A percentile compares a stretch with the other conserved stretches of the same genome.
These are phyloP conservation scores for Oppia nitens DNA, from an alignment of 1,140 invertebrate species.

Conservation along the genomic window DNA sequence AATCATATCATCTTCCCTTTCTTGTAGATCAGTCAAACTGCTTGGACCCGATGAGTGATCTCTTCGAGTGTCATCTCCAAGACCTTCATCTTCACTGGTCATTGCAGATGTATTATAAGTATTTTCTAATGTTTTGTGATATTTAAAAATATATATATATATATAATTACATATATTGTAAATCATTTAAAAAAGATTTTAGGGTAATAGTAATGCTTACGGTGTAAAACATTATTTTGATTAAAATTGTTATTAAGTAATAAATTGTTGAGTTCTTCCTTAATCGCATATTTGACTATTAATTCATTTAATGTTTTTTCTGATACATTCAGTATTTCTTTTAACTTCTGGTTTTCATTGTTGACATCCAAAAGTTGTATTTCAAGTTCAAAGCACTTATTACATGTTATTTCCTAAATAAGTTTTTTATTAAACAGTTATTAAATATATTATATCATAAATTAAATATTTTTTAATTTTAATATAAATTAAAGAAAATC, in stretches of 20 bases:
- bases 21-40: constrained; percentile 17
- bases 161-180: no score
- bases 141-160: no score
- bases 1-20: background rate
- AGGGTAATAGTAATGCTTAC: no score
- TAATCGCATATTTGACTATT: background rate
- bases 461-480: no score
- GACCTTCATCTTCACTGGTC: constrained; percentile 21
- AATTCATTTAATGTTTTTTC: background rate
- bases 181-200: no score
- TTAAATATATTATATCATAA: no score
- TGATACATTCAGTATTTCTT: background rate
- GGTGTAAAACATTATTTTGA: background rate
- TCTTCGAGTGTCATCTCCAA: constrained; percentile 19
- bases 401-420: background rate
- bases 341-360: background rate
- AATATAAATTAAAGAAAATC: no score
- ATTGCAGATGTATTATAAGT: constrained; percentile 3
- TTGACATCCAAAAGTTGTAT: background rate
- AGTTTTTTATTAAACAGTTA: background rate
- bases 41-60: constrained; percentile 19
- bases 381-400: background rate
- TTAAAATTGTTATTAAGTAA: background rate
- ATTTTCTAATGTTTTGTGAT: background rate
- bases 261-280: background rate